Conservation (phyloP, 1,140 invertebrate species). For the Mercenaria mercenaria region DNA sequence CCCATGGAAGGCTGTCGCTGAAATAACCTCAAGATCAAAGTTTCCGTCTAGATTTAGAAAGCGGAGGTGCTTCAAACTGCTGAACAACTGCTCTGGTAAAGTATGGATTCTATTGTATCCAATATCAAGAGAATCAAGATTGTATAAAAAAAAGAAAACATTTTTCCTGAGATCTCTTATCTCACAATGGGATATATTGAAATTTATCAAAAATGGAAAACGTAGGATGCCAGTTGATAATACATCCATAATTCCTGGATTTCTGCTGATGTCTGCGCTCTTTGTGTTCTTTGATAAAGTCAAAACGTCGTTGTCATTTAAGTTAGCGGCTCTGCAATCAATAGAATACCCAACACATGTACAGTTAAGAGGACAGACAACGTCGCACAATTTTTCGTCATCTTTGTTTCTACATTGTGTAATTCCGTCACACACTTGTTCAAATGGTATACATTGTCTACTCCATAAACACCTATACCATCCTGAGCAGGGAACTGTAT, state of each 20-base stretch:
- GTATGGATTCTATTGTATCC: constrained; percentile 31
- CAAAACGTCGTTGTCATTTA: too few species aligned
- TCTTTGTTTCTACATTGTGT: not conserved
- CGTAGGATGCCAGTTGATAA: not conserved
- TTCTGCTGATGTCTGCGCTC: too few species aligned
- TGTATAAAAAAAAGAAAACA: not conserved
- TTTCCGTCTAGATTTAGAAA: constrained; percentile 44
- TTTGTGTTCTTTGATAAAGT: too few species aligned
- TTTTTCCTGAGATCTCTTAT: not conserved
- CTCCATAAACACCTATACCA: not conserved
- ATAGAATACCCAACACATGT: too few species aligned
- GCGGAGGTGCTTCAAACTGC: not conserved
- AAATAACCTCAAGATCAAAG: not conserved
- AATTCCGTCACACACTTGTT: too few species aligned
- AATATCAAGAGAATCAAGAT: constrained; percentile 44
- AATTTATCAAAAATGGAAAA: not conserved
- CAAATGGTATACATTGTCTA: not conserved
- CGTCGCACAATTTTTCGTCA: not conserved
- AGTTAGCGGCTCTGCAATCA: not conserved
- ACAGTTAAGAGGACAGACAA: not conserved
- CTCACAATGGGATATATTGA: not conserved
- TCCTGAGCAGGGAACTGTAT: not conserved
- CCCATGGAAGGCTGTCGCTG: constrained; percentile 36
- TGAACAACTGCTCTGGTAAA: constrained; percentile 5
- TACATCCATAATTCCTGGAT: too few species aligned